These are phyloP conservation scores for Candoia aspera DNA, from an alignment of 2,113 vertebrate species.

Conservation along the genomic window DNA sequence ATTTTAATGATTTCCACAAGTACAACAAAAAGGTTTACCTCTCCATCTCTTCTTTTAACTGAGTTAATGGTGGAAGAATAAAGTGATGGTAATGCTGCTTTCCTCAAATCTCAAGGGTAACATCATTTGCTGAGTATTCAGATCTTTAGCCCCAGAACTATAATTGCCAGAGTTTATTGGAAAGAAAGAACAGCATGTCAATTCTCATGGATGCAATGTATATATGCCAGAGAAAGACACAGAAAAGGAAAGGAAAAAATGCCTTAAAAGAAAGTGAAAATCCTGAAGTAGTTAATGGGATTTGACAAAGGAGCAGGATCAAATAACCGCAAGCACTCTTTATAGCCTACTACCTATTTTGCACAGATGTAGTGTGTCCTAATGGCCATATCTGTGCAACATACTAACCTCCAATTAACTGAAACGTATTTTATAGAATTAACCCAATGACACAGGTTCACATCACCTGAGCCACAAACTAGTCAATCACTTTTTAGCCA, in stretches of 20 bases:
- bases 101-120: not conserved
- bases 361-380: not conserved
- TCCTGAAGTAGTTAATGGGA: not conserved
- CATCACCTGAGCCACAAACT: not conserved
- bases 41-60: not conserved
- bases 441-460: not conserved
- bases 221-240: not conserved
- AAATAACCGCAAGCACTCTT: not conserved
- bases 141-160: not conserved
- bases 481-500: not conserved
- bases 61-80: not conserved
- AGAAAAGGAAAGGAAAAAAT: not conserved
- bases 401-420: not conserved
- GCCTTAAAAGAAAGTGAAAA: not conserved
- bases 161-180: not conserved
- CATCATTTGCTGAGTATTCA: not conserved
- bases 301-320: not conserved
- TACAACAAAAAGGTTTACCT: not conserved
- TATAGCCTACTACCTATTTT: not conserved
- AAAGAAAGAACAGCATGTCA: not conserved
- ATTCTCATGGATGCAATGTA: not conserved
- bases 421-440: not conserved
- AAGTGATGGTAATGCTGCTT: not conserved
- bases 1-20: not conserved
- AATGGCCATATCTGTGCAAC: not conserved